Percentiles rank a stretch among this genome's conserved stretches.
Conservation (phyloP, 2,113 vertebrate species). For the Tenebrosternarchus preto region DNA sequence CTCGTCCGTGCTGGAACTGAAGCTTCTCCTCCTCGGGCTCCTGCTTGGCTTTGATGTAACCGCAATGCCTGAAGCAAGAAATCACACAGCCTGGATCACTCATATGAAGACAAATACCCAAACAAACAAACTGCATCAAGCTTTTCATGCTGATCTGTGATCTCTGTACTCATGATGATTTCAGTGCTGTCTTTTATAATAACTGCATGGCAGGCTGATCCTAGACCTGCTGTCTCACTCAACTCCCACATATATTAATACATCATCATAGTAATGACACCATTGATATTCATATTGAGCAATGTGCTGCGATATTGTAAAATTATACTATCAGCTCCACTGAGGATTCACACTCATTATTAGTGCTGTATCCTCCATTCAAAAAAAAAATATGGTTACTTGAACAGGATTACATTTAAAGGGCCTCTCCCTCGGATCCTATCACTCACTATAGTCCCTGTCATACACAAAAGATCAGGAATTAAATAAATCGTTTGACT, state of each 20-base stretch:
- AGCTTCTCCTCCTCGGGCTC: constrained; percentile 84
- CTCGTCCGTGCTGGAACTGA: constrained; percentile 81
- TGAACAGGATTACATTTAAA: constrained; percentile 31
- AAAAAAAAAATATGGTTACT: neutral
- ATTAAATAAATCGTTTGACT: constrained; percentile 44
- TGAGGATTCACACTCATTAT: neutral
- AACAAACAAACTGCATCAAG: neutral
- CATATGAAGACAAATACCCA: neutral
- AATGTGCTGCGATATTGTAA: neutral
- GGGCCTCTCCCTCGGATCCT: constrained; percentile 36
- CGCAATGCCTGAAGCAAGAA: constrained; percentile 75
- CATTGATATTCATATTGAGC: neutral
- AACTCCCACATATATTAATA: neutral
- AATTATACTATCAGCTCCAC: neutral
- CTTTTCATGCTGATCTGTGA: neutral
- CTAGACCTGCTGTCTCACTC: neutral
- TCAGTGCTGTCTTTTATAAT: neutral
- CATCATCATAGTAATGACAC: neutral
- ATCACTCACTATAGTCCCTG: constrained; percentile 10
- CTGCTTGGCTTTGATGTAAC: constrained; percentile 83
- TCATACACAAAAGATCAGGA: constrained; percentile 43
- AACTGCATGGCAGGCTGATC: neutral
- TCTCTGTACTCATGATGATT: too few species aligned
- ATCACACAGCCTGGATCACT: neutral
- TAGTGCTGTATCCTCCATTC: neutral